Evolutionary conservation across 2,113 vertebrate genomes (phyloP).

Genomic region (Baryphthengus martii): DNA sequence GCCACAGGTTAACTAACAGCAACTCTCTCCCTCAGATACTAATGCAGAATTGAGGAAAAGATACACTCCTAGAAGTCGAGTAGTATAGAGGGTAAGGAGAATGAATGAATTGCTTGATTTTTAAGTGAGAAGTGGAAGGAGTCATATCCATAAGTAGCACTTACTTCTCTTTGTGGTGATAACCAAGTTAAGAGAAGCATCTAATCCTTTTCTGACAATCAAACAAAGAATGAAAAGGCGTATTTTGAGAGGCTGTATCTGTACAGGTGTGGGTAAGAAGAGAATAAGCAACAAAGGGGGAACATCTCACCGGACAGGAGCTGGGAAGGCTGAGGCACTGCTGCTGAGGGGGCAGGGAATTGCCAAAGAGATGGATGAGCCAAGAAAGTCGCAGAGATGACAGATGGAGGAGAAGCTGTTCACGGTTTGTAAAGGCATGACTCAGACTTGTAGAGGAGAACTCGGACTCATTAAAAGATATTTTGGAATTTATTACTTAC

Average conservation of each 20-base stretch:
- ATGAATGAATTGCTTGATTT: background rate
- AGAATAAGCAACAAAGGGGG: background rate
- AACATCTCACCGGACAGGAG: background rate
- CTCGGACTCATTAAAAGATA: background rate
- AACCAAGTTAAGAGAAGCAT: no score
- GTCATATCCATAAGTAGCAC: fast-evolving
- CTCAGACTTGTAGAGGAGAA: background rate
- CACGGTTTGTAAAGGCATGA: fast-evolving
- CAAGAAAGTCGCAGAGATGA: background rate
- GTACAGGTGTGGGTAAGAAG: background rate
- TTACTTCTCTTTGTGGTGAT: fast-evolving
- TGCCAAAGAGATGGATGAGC: background rate
- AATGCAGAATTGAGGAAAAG: background rate
- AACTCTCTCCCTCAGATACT: background rate
- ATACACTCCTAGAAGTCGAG: fast-evolving
- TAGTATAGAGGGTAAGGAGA: background rate
- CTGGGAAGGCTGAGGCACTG: fast-evolving
- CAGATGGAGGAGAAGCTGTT: background rate
- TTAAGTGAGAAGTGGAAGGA: background rate
- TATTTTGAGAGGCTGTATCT: background rate
- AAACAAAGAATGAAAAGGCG: background rate
- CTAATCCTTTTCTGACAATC: no score
- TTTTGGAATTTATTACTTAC: background rate
- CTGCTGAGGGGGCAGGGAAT: background rate
- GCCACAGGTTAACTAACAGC: background rate